Evolutionary conservation across 2,888 invertebrate genomes (phyloP).

Genomic region (Parnassius apollo): DNA sequence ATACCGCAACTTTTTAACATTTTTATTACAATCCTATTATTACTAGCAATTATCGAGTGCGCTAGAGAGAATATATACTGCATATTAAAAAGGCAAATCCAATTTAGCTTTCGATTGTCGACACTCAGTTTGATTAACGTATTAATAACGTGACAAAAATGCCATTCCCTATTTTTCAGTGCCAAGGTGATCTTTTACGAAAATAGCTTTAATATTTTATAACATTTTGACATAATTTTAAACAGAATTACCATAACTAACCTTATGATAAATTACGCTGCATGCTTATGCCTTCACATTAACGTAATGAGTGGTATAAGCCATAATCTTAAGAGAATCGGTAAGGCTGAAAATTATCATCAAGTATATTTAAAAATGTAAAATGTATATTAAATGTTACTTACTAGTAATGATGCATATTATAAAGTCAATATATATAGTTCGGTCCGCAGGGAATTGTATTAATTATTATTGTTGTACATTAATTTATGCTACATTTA

Average conservation of each 20-base stretch:
- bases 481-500: too few relatives aligned
- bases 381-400: too few relatives aligned
- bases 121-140: conserved; percentile 33
- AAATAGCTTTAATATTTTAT: not conserved
- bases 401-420: too few relatives aligned
- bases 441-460: too few relatives aligned
- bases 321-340: conserved; percentile 20
- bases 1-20: conserved; percentile 56
- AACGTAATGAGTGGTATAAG: conserved; percentile 39
- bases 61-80: conserved; percentile 59
- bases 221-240: conserved; percentile 33
- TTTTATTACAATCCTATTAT: conserved; percentile 78
- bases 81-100: conserved; percentile 51
- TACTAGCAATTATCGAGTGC: conserved; percentile 73
- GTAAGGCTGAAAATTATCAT: not conserved
- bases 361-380: too few relatives aligned
- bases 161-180: conserved; percentile 1
- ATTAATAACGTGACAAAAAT: conserved; percentile 28
- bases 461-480: too few relatives aligned
- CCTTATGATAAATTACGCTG: conserved; percentile 69
- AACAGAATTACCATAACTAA: conserved; percentile 57
- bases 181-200: not conserved
- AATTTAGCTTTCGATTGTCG: conserved; percentile 45
- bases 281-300: conserved; percentile 61
- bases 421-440: too few relatives aligned